phyloP scores from a whole-genome alignment of 37 sponge, comb jelly and placozoan genomes.

The Corticium candelabrum region DNA sequence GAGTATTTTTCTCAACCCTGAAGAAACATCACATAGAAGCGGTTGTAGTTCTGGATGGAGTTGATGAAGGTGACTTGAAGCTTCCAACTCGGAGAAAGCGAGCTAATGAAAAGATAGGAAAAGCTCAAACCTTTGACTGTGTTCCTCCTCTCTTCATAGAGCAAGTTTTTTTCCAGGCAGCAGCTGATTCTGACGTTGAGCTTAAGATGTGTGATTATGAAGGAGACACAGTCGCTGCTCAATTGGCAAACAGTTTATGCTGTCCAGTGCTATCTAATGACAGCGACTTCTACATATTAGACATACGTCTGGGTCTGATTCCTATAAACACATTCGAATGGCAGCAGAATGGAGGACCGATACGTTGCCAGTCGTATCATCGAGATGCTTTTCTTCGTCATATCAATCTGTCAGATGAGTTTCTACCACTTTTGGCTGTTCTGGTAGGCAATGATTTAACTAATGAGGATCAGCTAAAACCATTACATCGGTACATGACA shows the following conservation, averaged over 20 bases:
- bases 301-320: conserved; percentile 42
- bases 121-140: neutral
- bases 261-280: conserved; percentile 59
- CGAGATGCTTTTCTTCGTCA: neutral
- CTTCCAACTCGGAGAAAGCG: conserved; percentile 5
- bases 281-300: conserved; percentile 65
- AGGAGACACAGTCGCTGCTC: conserved; percentile 36
- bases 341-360: neutral
- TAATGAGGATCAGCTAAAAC: neutral
- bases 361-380: neutral
- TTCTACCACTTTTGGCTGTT: neutral
- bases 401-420: neutral
- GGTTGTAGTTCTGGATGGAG: conserved; percentile 66
- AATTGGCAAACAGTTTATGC: conserved; percentile 31
- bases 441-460: neutral
- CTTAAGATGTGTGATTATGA: conserved; percentile 41
- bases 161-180: neutral
- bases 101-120: neutral
- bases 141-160: neutral
- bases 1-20: conserved; percentile 26
- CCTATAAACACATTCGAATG: conserved; percentile 17
- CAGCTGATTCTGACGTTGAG: neutral
- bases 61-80: conserved; percentile 48
- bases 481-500: neutral
- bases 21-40: conserved; percentile 16